phyloP scores from a whole-genome alignment of 2,797 vertebrate genomes.

The Epinephelus awoara region DNA sequence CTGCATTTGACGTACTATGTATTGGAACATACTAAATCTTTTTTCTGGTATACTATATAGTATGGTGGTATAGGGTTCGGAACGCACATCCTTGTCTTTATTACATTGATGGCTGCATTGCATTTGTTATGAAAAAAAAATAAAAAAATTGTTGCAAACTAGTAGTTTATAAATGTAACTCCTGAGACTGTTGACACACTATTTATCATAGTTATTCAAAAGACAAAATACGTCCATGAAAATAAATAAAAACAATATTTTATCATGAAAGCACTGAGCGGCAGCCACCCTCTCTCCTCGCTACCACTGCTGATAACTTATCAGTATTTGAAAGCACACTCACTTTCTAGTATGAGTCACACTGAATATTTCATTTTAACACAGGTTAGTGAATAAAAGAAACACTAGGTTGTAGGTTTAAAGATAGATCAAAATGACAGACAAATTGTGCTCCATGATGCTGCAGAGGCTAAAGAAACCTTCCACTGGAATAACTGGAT shows the following conservation, averaged over 20 bases:
- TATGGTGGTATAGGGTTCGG: too few species aligned
- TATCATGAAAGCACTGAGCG: neutral
- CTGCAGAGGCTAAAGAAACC: neutral
- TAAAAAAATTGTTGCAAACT: neutral
- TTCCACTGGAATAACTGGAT: neutral
- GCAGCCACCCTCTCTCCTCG: neutral
- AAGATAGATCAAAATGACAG: slow-evolving; percentile 8
- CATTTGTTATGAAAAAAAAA: neutral
- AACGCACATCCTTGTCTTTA: neutral
- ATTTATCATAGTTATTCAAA: neutral
- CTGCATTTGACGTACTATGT: too few species aligned
- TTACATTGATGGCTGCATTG: too few species aligned
- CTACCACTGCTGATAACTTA: neutral
- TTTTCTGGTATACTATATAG: too few species aligned
- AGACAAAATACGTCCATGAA: neutral
- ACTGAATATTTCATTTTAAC: slow-evolving; percentile 1
- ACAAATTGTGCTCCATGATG: neutral
- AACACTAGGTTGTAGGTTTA: neutral
- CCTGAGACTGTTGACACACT: neutral
- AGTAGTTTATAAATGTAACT: neutral
- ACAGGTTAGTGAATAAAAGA: neutral
- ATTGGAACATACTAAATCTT: too few species aligned
- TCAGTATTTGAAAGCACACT: slow-evolving; percentile 9
- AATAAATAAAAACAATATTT: neutral
- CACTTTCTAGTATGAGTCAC: slow-evolving; percentile 6